phyloP scores from a whole-genome alignment of 1,140 invertebrate species.

The Pachyrhynchus sulphureomaculatus region DNA sequence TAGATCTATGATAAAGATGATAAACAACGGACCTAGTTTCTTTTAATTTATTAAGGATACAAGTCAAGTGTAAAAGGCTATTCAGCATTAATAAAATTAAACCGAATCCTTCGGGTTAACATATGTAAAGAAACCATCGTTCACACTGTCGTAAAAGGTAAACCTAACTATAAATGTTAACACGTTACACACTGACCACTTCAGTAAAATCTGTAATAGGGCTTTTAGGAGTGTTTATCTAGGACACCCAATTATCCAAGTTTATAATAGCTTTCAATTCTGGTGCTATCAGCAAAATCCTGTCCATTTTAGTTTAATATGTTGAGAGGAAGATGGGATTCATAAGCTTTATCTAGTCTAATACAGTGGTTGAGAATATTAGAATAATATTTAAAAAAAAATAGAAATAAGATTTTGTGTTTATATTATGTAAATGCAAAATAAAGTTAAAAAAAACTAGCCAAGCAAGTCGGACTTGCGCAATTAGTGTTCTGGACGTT shows the following conservation, averaged over 20 bases:
- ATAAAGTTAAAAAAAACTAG: too few relatives aligned
- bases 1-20: too few relatives aligned
- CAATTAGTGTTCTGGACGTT: too few relatives aligned
- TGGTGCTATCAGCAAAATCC: conserved; percentile 9
- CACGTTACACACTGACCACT: conserved; percentile 7
- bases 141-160: neutral
- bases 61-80: too few relatives aligned
- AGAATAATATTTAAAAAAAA: too few relatives aligned
- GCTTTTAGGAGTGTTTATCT: conserved; percentile 17
- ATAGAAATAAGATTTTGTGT: too few relatives aligned
- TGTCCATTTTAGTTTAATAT: conserved; percentile 17
- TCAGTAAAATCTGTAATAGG: conserved; percentile 4
- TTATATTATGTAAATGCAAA: too few relatives aligned
- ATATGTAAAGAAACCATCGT: conserved; percentile 9
- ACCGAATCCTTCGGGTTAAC: neutral
- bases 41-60: too few relatives aligned
- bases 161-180: neutral
- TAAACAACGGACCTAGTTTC: too few relatives aligned
- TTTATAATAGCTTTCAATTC: conserved; percentile 19
- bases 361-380: neutral
- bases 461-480: too few relatives aligned
- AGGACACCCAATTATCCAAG: conserved; percentile 17
- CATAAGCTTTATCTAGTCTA: neutral
- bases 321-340: conserved; percentile 10
- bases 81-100: neutral